Base-by-base conservation (phyloP, 2,113 vertebrate species). In the Labeo catla region DNA sequence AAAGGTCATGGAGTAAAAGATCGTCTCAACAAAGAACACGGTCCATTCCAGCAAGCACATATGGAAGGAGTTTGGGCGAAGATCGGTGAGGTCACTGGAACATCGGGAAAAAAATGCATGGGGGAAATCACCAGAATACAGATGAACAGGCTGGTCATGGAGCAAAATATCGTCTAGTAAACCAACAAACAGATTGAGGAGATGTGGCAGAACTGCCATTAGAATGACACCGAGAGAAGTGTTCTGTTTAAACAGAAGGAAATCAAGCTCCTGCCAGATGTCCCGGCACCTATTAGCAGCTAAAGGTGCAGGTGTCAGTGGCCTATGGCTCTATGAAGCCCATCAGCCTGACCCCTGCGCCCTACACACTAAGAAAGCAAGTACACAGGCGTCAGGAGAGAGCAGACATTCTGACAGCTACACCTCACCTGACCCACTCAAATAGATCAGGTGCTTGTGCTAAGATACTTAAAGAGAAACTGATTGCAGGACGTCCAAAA, bases 211-310 rank as follows among this genome's bases (percentile, higher is more conserved):
- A 66, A 34, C 39, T 81, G 59, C 39, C 43, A 65, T 16, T 47
- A 23, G 79, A 81, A 34, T 81, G 59, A 66, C 59, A 16, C 12
- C 2, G 16, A 15, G 23, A 49, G 79, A 81, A 28, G 79, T 49
- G 59, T 7, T 13, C 4, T 28, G 59, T 66, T 65, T 65, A 66
- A 81, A 28, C 79, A 81, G 79, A 81, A 66, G 79, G 79, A 65
- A 66, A 47, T 65, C 15, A 66, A 81, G 39, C 39, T 19, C 43
- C 59, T 66, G 79, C 79, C 59, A 81, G 79, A 81, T 81, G 79
- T 81, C 79, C 77, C 59, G 10, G 45, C 59, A 81, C n/a, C n/a
- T 43, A 66, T 81, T 81, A 81, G 79, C 79, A 49, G 79, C 79
- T 49, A 66, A 16, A 81, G 45, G 79, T 65, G 39, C 59, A 65